Base-by-base conservation (phyloP, 35 echinoderm and acorn worm species). In the Acanthaster planci region DNA sequence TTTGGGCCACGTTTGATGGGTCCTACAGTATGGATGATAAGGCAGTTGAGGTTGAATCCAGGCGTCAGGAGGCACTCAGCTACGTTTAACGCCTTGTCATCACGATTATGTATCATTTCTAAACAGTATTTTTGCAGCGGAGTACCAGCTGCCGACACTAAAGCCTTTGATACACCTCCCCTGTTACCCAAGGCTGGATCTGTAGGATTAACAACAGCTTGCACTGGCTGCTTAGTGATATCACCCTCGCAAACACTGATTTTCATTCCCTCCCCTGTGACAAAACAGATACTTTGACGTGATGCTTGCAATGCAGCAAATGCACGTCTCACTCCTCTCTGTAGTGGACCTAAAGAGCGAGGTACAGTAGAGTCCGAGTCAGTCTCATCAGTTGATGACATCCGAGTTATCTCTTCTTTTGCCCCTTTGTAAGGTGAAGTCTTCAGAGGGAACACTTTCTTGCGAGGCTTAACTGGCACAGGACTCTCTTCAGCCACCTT, bases 171-270 rank as follows among this genome's bases (percentile, higher is more conserved):
- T 17, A 56, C 80, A 27, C 80, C 80, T 37, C 53, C 80, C 36
- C 8, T 8, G 21, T 83, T 53, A 58, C 16, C 3, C 54, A 83
- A 37, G 19, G 30, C 27, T 15, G 1, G 27, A 1, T 60, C 16
- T 3, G 50, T 19, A 2, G 80, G 51, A 83, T 37, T 83, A 7
- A 83, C 80, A 34, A 83, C 56, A 31, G 42, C 80, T 10, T 55
- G 3, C 18, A 83, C 80, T 83, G 1, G 23, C 56, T 83, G 80
- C 52, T 29, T 83, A 14, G 80, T 83, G 37, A 83, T 83, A 27
- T 83, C 80, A 58, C 80, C 80, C 36, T 56, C 37, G 2, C 52
- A 36, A 35, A 83, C 52, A 0, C 0, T 37, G 36, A 83, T 38
- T 35, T 83, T 1, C 32, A 83, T 30, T 19, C 80, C 52, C 56